Evolutionary conservation across 1,140 invertebrate genomes (phyloP), one percentile per base, ranked within the genome.

Genomic region (Vanessa atalanta): DNA sequence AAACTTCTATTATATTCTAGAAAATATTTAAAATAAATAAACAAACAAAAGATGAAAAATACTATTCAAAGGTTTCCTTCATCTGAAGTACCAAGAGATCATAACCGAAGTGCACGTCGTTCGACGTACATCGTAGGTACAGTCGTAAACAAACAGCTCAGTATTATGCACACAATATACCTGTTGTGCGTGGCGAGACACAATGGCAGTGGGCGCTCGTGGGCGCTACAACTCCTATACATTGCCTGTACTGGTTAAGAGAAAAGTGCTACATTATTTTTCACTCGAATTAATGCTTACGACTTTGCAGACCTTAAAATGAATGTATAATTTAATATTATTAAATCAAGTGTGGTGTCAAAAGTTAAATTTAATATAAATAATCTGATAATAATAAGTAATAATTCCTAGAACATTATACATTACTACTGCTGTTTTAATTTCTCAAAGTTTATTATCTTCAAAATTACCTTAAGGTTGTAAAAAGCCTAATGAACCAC

Each of bases 181-280:
- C 57, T 61, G 68, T 72, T 73, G 68, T 65, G 72, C 60, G 61
- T 61, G 55, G 55, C 57, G 57, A 61, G 57, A 70, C 70, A 79
- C 77, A 79, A 79, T 79, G 60, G 71, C 74, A 69, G 77, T 79
- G 77, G 77, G 77, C 77, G 74, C 63, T 73, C 15, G 72, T 76
- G 77, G 73, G 77, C 74, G 77, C 77, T 65, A 73, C 63, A 65
- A 47, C 75, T 72, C 31, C 61, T 57, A 65, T 72, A 76, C 64
- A 71, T 55, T 76, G 65, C 63, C 70, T 65, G 70, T 57, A 72
- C 48, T 47, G 51, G 65, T 12, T n/a, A 57, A 48, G 12, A 43
- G 68, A 70, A 61, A 70, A 70, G 68, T 70, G 68, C 16, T 37
- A 47, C 20, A n/a, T 12, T 11, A 57, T 57, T 57, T 23, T 57